Percentiles rank a stretch among this genome's conserved stretches.
Evolutionary conservation across 2,113 vertebrate species (phyloP).

Genomic region (Anser cygnoides): DNA sequence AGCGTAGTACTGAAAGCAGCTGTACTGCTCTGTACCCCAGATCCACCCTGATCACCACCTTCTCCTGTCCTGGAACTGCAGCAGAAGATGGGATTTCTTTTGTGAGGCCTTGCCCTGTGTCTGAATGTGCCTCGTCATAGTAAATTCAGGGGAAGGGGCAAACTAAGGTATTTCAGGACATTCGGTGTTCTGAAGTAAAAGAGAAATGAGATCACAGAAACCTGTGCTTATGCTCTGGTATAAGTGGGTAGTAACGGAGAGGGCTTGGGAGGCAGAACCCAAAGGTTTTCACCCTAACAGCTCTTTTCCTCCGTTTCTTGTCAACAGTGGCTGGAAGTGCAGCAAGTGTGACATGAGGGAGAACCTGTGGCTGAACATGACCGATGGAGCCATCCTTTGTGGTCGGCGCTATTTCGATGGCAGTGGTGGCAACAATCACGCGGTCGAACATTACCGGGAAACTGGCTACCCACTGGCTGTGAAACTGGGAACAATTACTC

Average conservation of each 20-base stretch:
- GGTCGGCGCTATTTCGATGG: slow-evolving; percentile 97
- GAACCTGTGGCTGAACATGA: slow-evolving; percentile 98
- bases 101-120: background rate
- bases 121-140: background rate
- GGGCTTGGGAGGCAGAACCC: background rate
- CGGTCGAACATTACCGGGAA: slow-evolving; percentile 90
- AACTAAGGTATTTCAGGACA: background rate
- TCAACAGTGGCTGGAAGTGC: slow-evolving; percentile 91
- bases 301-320: background rate
- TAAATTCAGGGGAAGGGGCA: background rate
- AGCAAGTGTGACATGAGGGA: slow-evolving; percentile 95
- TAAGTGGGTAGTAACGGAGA: background rate
- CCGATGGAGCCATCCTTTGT: slow-evolving; percentile 92
- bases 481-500: slow-evolving; percentile 97
- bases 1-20: slow-evolving; percentile 20
- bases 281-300: background rate
- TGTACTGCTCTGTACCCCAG: background rate
- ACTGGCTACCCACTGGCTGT: slow-evolving; percentile 92
- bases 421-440: slow-evolving; percentile 95
- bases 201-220: background rate
- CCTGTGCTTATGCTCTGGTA: accelerated
- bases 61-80: background rate
- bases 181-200: background rate
- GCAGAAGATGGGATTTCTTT: background rate
- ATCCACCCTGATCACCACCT: background rate